Conservation (phyloP, 2,888 invertebrate species). For the Plutella xylostella region DNA sequence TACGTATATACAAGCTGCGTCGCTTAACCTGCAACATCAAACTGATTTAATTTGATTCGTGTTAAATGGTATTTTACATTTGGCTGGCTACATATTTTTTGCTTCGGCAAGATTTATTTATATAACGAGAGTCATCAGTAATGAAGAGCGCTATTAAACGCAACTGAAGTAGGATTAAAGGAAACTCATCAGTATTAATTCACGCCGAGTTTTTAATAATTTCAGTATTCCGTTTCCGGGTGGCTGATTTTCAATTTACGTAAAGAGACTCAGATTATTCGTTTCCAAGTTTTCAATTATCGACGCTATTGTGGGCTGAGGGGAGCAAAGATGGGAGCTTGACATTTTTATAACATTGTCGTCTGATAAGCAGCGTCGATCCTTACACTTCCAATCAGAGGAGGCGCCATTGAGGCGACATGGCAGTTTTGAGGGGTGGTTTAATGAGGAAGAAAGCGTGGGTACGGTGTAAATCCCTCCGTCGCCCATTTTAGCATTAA, state of each 20-base stretch:
- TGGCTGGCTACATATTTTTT: not conserved
- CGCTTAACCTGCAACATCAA: not conserved
- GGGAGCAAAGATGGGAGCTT: no score
- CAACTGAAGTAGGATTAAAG: not conserved
- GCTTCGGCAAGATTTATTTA: not conserved
- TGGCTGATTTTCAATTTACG: constrained; percentile 43
- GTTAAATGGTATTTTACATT: no score
- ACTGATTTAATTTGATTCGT: not conserved
- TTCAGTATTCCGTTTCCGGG: constrained; percentile 33
- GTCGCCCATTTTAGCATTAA: no score
- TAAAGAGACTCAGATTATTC: constrained; percentile 34
- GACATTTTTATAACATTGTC: no score
- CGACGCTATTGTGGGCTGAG: constrained; percentile 39
- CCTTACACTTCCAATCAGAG: no score
- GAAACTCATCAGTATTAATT: not conserved
- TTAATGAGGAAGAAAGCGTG: no score
- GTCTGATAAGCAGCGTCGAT: no score
- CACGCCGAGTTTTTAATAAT: constrained; percentile 12
- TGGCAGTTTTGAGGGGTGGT: no score
- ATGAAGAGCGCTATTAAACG: not conserved
- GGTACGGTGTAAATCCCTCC: no score
- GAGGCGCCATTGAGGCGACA: no score
- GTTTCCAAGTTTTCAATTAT: constrained; percentile 54
- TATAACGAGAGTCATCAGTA: not conserved
- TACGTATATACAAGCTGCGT: not conserved